Conservation (phyloP, 2,113 vertebrate species). For the Psephotus haematonotus region DNA sequence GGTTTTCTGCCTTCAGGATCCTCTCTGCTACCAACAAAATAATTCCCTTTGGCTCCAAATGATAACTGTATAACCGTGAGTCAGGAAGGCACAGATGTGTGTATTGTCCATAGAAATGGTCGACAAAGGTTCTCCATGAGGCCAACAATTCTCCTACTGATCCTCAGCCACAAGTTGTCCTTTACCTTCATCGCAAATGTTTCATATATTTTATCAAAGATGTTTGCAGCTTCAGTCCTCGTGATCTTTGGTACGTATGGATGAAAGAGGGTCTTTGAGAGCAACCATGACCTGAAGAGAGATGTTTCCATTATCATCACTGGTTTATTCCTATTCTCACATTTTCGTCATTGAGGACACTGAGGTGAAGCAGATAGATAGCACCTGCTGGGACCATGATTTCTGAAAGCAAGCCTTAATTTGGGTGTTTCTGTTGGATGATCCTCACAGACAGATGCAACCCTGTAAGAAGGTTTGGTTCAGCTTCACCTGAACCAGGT, state of each 20-base stretch:
- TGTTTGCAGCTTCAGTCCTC: background rate
- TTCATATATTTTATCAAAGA: background rate
- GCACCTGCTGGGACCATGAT: background rate
- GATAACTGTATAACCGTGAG: background rate
- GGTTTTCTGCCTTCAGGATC: background rate
- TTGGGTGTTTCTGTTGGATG: background rate
- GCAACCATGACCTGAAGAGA: background rate
- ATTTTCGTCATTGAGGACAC: background rate
- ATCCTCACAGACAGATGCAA: background rate
- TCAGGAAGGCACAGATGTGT: background rate
- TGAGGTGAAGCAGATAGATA: background rate
- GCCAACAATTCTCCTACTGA: background rate
- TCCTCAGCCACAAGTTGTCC: background rate
- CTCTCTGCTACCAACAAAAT: background rate
- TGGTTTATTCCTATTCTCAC: background rate
- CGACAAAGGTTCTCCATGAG: background rate
- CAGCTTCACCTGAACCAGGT: background rate
- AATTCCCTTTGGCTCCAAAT: background rate
- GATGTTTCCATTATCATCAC: background rate
- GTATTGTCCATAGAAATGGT: background rate
- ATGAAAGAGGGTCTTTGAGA: background rate
- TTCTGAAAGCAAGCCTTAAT: background rate
- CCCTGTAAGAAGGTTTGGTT: background rate
- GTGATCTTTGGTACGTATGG: fast-evolving
- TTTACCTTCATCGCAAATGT: background rate